phyloP scores from a whole-genome alignment of 2,113 vertebrate species.

The Entomyzon cyanotis region DNA sequence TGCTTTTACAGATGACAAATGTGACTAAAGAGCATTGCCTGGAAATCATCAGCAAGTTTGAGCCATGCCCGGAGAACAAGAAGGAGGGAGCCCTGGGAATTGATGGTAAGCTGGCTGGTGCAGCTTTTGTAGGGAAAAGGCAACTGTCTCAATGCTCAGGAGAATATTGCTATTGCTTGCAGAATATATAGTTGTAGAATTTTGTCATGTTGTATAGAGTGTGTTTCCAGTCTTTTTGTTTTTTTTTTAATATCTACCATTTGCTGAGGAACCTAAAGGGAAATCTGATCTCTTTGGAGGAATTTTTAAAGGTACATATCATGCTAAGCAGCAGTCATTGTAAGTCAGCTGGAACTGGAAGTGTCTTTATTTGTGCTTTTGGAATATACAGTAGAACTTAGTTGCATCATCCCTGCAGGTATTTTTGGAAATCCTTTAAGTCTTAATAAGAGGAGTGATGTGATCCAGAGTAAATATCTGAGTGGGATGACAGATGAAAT shows the following conservation, averaged over 20 bases:
- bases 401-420: not conserved
- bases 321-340: not conserved
- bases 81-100: constrained; percentile 88
- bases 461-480: not conserved
- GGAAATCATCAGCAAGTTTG: constrained; percentile 90
- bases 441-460: not conserved
- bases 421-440: not conserved
- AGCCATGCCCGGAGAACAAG: constrained; percentile 92
- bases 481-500: not conserved
- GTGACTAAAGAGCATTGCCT: constrained; percentile 88
- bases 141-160: not conserved
- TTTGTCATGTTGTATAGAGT: not conserved
- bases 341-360: not conserved
- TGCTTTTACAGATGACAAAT: constrained; percentile 82
- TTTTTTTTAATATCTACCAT: not conserved
- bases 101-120: constrained; percentile 81
- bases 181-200: not conserved
- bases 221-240: not conserved
- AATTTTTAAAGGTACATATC: not conserved
- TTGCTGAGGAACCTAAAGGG: not conserved
- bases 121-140: not conserved
- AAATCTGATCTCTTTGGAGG: not conserved
- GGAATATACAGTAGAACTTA: not conserved
- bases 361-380: not conserved
- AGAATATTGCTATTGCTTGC: not conserved